These are phyloP conservation scores for Heliconius erato DNA, from an alignment of 2,888 invertebrate species.

Conservation along the genomic window DNA sequence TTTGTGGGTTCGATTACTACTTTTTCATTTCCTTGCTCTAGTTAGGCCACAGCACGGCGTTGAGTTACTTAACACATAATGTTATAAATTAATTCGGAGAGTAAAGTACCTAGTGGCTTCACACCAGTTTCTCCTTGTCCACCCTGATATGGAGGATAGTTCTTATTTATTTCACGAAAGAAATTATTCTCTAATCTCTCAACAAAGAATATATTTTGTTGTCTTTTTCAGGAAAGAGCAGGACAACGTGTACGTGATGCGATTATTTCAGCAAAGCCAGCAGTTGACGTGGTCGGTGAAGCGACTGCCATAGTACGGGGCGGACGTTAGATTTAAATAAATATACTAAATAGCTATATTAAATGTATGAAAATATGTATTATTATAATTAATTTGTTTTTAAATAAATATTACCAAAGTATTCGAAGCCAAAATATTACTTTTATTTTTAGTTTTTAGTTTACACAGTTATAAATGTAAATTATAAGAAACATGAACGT, in stretches of 20 bases:
- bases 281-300: slow-evolving; percentile 54
- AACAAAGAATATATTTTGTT: neutral
- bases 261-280: slow-evolving; percentile 56
- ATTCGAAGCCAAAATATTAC: neutral
- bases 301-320: slow-evolving; percentile 50
- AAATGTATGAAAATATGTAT: neutral
- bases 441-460: neutral
- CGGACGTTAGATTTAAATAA: slow-evolving; percentile 18
- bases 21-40: no score
- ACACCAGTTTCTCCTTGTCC: neutral
- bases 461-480: neutral
- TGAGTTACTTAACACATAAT: no score
- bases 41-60: no score
- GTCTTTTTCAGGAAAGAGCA: slow-evolving; percentile 54
- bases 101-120: neutral
- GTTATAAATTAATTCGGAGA: neutral
- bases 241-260: slow-evolving; percentile 55
- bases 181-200: neutral
- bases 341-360: neutral
- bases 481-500: neutral
- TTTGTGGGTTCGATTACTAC: no score
- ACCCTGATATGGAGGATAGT: neutral
- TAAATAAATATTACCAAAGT: neutral
- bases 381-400: neutral
- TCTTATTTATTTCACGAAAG: neutral